Evolutionary conservation across 2,888 invertebrate species (phyloP), one percentile per base, ranked within the genome.

Genomic region (Drosophila recens): DNA sequence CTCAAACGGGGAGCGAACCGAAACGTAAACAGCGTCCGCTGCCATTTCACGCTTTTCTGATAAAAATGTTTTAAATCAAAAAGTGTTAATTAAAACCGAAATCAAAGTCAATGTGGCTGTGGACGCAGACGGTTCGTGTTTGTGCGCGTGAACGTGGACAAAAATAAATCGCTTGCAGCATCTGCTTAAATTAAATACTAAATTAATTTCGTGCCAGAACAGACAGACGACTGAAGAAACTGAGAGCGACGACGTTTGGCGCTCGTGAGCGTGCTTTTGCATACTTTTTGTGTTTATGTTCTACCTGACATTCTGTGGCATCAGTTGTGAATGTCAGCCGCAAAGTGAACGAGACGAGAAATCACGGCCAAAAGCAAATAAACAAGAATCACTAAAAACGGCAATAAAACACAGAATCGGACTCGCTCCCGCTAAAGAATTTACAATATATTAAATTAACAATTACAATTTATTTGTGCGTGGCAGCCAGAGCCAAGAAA

Each of bases 21-120:
- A 83, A 85, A 88, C 87, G 89, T 88, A 85, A 85, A 85, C 84
- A 85, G 79, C 88, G 77, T 72, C 66, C 67, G 81, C 80, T 80
- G 68, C 75, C 48, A 82, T 84, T 87, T 84, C 82, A 79, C 82
- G 82, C 82, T 84, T 82, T 78, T 80, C 76, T 84, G 88, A 88
- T 88, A 85, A 85, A 88, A 88, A 83, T 85, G 87, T 86, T 82
- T 84, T 85, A 85, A 88, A 85, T 87, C 84, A 83, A 86, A 84
- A 86, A 83, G 89, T 85, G 88, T 88, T 85, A 85, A 85, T 85
- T 84, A 85, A 83, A 85, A 75, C 66, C 81, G 49, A 84, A 88
- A 84, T 86, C 87, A 86, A 86, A 84, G 84, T 88, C 88, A 88
- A 83, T 88, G 87, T 81, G 87, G 81, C 81, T 76, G 87, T 88